phyloP scores from a whole-genome alignment of 2,797 vertebrate species.

The Tarsius wallacei region DNA sequence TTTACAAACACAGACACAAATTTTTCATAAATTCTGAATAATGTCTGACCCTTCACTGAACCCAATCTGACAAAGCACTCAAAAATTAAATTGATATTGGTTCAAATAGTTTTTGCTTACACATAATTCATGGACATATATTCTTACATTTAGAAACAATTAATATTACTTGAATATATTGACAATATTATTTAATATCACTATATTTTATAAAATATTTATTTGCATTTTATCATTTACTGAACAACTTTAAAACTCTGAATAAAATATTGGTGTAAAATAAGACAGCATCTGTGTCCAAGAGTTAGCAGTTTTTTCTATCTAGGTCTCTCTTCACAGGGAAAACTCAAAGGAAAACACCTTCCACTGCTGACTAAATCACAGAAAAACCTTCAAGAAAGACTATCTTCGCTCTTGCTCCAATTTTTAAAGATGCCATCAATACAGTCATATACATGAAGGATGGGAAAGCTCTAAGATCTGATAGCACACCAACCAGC shows the following conservation, averaged over 20 bases:
- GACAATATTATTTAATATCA: slow-evolving; percentile 35
- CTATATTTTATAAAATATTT: neutral
- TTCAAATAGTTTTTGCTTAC: slow-evolving; percentile 41
- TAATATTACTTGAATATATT: neutral
- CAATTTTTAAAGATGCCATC: slow-evolving; percentile 31
- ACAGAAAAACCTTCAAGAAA: slow-evolving; percentile 29
- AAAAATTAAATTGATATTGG: neutral
- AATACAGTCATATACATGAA: slow-evolving; percentile 22
- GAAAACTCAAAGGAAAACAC: neutral
- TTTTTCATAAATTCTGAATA: slow-evolving; percentile 32
- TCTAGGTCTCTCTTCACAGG: neutral
- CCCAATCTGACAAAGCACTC: slow-evolving; percentile 35
- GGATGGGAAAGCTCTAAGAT: slow-evolving; percentile 23
- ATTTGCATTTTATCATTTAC: neutral
- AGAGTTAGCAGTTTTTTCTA: neutral
- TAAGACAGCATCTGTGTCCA: neutral
- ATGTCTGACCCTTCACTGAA: neutral
- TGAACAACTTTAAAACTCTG: slow-evolving; percentile 34
- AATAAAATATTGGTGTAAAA: neutral
- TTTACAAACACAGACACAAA: neutral
- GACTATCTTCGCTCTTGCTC: neutral
- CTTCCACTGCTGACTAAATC: neutral
- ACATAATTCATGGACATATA: neutral
- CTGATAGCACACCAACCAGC: neutral
- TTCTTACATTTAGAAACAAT: slow-evolving; percentile 7